These are phyloP conservation scores for Zeus faber DNA, from an alignment of 2,113 vertebrate species.

Conservation along the genomic window DNA sequence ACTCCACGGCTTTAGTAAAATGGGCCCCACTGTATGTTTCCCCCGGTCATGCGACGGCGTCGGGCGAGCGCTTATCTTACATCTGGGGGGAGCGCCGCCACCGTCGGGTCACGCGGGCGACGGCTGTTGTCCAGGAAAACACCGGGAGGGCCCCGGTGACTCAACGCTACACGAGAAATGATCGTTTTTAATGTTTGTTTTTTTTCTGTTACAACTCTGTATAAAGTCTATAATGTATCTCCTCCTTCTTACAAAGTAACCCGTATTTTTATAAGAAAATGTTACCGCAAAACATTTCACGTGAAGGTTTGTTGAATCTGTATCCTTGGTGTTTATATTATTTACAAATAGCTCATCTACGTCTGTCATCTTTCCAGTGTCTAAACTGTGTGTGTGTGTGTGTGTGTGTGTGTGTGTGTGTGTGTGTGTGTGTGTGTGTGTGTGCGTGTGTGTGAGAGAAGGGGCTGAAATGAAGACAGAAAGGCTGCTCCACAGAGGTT, in stretches of 20 bases:
- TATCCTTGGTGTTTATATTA: constrained; percentile 9
- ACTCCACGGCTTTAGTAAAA: too few relatives aligned
- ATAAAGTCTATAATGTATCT: constrained; percentile 11
- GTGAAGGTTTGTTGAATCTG: constrained; percentile 1
- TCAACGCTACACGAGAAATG: constrained; percentile 8
- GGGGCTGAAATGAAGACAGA: background rate
- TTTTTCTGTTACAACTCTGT: constrained; percentile 17
- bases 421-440: background rate
- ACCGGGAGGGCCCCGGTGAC: too few relatives aligned
- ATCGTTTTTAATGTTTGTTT: background rate
- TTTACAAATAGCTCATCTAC: constrained; percentile 13
- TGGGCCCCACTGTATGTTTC: background rate
- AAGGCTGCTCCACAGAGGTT: too few relatives aligned
- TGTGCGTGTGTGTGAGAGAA: background rate
- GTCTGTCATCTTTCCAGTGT: too few relatives aligned
- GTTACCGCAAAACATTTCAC: constrained; percentile 10
- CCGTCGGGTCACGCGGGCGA: constrained; percentile 33
- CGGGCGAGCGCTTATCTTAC: too few relatives aligned
- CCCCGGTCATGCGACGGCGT: constrained; percentile 23
- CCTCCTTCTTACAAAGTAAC: constrained; percentile 17
- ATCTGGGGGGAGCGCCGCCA: constrained; percentile 7
- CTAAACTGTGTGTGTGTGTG: constrained; percentile 4
- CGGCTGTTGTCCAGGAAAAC: constrained; percentile 29
- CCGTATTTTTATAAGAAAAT: constrained; percentile 45
- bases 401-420: background rate